Evolutionary conservation across 2,888 invertebrate species (phyloP).

Genomic region (Mythimna ferrago): DNA sequence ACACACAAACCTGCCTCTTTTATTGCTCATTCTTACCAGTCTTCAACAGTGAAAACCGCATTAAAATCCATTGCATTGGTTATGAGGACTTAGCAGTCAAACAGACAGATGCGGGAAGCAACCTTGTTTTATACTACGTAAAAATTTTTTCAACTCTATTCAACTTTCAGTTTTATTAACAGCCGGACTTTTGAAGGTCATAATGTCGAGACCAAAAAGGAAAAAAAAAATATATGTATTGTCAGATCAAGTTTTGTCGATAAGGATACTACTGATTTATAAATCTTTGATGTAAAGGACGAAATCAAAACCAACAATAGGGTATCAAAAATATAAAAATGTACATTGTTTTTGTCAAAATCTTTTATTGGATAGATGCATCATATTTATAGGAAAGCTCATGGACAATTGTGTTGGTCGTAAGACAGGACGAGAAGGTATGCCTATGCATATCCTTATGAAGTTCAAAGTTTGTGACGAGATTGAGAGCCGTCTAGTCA

Average conservation of each 20-base stretch:
- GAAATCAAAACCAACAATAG: not conserved
- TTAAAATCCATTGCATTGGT: too few relatives aligned
- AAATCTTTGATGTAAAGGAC: not conserved
- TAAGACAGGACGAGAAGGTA: not conserved
- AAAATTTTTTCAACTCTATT: not conserved
- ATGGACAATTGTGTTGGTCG: not conserved
- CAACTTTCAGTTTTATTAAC: slow-evolving; percentile 26
- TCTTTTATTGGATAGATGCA: not conserved
- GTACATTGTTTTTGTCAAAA: too few relatives aligned
- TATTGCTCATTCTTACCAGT: too few relatives aligned
- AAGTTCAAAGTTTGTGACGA: slow-evolving; percentile 29
- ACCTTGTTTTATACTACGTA: too few relatives aligned
- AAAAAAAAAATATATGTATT: not conserved
- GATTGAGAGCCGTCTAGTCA: slow-evolving; percentile 36
- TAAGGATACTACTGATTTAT: not conserved
- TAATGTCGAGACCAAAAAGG: not conserved
- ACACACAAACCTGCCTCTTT: too few relatives aligned
- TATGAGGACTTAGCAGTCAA: too few relatives aligned
- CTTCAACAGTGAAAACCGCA: too few relatives aligned
- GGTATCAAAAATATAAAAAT: not conserved
- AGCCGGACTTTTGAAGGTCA: not conserved
- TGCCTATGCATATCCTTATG: slow-evolving; percentile 23
- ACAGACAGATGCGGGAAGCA: too few relatives aligned
- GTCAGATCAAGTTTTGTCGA: not conserved
- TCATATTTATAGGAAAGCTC: not conserved